Evolutionary conservation across 2,113 vertebrate genomes (phyloP).

Genomic region (Amblyopsis rosae): DNA sequence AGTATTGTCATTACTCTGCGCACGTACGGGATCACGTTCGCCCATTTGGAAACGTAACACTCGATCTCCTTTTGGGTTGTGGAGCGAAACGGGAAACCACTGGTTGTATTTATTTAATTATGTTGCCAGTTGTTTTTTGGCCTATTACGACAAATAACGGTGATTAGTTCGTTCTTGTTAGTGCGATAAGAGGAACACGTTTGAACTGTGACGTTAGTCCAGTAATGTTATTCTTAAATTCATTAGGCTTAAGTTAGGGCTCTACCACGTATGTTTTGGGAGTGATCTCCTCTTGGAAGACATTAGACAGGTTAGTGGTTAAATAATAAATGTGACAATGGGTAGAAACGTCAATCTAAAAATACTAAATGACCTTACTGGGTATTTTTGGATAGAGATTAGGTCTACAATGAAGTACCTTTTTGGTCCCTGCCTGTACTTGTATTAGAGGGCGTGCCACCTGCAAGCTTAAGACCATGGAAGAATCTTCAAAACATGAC

Average conservation of each 20-base stretch:
- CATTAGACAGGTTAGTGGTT: constrained; percentile 27
- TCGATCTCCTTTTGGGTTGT: constrained; percentile 54
- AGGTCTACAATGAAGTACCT: background rate
- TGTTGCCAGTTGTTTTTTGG: constrained; percentile 42
- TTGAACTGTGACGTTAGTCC: constrained; percentile 39
- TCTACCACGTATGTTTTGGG: constrained; percentile 27
- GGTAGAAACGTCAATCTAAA: constrained; percentile 31
- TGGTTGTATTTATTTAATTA: constrained; percentile 69
- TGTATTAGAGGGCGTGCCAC: constrained; percentile 63
- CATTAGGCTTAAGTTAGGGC: constrained; percentile 43
- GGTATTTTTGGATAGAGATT: constrained; percentile 10
- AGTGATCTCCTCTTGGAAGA: constrained; percentile 15
- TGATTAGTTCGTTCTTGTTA: constrained; percentile 35
- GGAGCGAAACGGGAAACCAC: constrained; percentile 70
- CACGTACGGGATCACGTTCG: constrained; percentile 73
- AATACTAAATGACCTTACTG: constrained; percentile 16
- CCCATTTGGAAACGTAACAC: constrained; percentile 73
- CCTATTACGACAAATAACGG: constrained; percentile 50
- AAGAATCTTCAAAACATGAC: background rate
- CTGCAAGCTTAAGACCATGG: background rate
- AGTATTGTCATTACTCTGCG: constrained; percentile 73
- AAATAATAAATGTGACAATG: constrained; percentile 60
- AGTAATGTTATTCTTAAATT: constrained; percentile 27
- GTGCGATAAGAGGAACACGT: constrained; percentile 13
- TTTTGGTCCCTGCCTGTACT: constrained; percentile 17